Evolutionary conservation across 2,113 vertebrate species (phyloP).

Genomic region (Pampusana beccarii): DNA sequence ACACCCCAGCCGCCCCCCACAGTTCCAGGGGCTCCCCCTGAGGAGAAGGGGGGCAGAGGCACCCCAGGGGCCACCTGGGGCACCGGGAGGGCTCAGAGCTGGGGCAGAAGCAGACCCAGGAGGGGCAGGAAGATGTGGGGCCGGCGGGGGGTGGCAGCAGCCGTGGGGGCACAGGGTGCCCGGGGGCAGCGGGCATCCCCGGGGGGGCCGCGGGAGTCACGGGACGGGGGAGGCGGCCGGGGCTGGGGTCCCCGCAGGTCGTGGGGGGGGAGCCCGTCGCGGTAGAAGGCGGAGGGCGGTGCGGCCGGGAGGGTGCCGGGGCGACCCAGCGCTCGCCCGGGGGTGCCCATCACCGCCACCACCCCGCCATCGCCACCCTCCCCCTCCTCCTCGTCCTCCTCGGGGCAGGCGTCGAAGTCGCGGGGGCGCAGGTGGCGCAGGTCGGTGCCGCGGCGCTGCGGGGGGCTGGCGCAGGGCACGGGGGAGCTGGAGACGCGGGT

Average conservation of each 20-base stretch:
- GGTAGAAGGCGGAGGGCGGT: slow-evolving; percentile 19
- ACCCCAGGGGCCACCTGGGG: background rate
- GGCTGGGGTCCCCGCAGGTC: no score
- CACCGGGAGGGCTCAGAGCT: background rate
- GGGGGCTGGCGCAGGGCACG: slow-evolving; percentile 84
- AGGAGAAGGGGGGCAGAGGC: background rate
- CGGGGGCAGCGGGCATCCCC: no score
- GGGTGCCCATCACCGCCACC: slow-evolving; percentile 58
- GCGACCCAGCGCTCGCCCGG: slow-evolving; percentile 53
- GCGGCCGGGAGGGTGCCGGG: slow-evolving; percentile 28
- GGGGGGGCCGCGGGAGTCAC: no score
- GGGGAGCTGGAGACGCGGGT: slow-evolving; percentile 91
- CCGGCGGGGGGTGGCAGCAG: no score
- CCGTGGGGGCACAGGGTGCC: no score
- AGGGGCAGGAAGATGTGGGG: background rate
- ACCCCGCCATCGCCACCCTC: slow-evolving; percentile 79
- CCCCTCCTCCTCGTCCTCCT: slow-evolving; percentile 79
- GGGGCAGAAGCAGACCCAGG: background rate
- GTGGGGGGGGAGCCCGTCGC: no score
- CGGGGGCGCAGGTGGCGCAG: slow-evolving; percentile 85
- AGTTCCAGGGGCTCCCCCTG: background rate
- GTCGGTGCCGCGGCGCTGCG: slow-evolving; percentile 84
- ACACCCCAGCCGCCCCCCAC: background rate
- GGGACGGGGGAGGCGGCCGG: no score
- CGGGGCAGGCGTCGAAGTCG: slow-evolving; percentile 78